Conservation (phyloP, 1,140 invertebrate species). For the Leguminivora glycinivorella region DNA sequence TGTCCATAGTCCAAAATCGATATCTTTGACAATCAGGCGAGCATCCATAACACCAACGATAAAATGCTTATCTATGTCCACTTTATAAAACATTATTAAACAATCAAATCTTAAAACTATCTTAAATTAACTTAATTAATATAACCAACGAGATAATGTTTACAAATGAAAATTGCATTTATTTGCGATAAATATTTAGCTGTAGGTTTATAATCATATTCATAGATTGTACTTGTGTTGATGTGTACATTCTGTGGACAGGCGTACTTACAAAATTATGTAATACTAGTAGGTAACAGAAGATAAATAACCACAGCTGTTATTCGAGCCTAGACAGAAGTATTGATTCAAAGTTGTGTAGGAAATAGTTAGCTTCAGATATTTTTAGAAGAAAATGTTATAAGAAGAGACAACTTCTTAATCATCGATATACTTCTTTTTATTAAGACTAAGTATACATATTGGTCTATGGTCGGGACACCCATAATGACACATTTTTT, state of each 20-base stretch:
- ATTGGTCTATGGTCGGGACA: too few species aligned
- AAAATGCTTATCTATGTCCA: background rate
- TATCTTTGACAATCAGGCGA: background rate
- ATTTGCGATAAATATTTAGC: constrained; percentile 32
- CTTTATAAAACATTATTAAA: constrained; percentile 15
- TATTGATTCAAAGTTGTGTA: background rate
- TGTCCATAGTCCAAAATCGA: background rate
- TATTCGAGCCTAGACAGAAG: constrained; percentile 25
- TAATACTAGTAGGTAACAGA: constrained; percentile 14
- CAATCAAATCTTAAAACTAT: constrained; percentile 34
- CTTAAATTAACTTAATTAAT: constrained; percentile 39
- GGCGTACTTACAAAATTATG: constrained; percentile 13
- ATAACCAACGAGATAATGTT: constrained; percentile 63
- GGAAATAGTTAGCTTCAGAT: too few species aligned
- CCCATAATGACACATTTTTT: background rate
- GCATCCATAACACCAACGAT: background rate
- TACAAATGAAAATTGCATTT: constrained; percentile 58
- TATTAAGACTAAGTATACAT: too few species aligned
- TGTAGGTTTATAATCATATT: too few species aligned
- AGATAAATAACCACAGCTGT: constrained; percentile 5
- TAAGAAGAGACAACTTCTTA: too few species aligned
- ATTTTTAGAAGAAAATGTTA: too few species aligned
- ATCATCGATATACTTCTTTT: too few species aligned
- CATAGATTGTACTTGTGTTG: constrained; percentile 59
- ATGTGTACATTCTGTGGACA: background rate